A percentile compares a stretch with the other conserved stretches of the same genome.
Evolutionary conservation across 2,797 vertebrate species (phyloP).

Genomic region (Alauda arvensis): DNA sequence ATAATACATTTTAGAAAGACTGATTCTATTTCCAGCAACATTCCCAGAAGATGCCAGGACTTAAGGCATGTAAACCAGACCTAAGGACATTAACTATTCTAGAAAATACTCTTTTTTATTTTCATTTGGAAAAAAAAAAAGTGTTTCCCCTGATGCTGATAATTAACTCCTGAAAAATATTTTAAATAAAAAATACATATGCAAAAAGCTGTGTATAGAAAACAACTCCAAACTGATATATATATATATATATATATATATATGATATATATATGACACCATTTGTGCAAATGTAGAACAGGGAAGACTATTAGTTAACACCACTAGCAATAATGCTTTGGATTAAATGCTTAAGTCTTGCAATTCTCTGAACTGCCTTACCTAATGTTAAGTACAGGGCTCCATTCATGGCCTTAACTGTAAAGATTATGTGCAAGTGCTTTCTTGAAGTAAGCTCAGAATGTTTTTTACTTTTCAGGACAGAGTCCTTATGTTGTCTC

Average conservation of each 20-base stretch:
- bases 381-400: background rate
- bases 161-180: background rate
- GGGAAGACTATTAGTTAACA: background rate
- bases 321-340: background rate
- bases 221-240: background rate
- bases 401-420: constrained; percentile 8
- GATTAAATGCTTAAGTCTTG: constrained; percentile 33
- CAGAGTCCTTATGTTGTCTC: background rate
- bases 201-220: background rate
- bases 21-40: background rate
- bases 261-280: background rate
- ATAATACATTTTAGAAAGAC: background rate
- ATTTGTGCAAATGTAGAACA: background rate
- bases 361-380: constrained; percentile 28
- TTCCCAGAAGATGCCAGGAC: background rate
- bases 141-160: background rate
- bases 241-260: background rate
- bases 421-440: background rate
- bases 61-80: background rate
- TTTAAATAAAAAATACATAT: background rate
- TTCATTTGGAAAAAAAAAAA: background rate
- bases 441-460: background rate
- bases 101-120: background rate
- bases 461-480: background rate
- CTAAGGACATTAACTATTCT: background rate